A percentile compares a stretch with the other conserved stretches of the same genome.
These are phyloP conservation scores for Campylomormyrus tamandua DNA, from an alignment of 2,113 vertebrate genomes.

Conservation along the genomic window DNA sequence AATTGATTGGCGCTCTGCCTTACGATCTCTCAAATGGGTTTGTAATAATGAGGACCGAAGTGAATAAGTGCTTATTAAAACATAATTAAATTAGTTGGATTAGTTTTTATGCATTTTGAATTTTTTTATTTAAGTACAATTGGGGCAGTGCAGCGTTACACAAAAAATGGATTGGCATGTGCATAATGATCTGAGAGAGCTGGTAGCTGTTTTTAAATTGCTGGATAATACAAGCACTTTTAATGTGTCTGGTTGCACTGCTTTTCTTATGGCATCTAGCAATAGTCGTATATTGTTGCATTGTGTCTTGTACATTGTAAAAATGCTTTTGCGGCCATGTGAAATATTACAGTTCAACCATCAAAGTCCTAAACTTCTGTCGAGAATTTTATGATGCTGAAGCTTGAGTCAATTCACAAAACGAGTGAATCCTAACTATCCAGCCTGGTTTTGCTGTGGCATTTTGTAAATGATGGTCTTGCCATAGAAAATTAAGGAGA, in stretches of 20 bases:
- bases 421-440: background rate
- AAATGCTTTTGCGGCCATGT: background rate
- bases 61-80: background rate
- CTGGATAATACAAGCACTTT: background rate
- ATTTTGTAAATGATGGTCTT: conserved; percentile 28
- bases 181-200: background rate
- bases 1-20: background rate
- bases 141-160: background rate
- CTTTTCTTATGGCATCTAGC: background rate
- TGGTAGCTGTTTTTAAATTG: background rate
- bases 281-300: background rate
- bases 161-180: background rate
- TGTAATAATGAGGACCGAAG: background rate
- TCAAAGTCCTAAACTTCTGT: background rate
- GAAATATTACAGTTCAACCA: background rate
- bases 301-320: background rate
- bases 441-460: conserved; percentile 18
- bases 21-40: background rate
- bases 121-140: background rate
- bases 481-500: conserved; percentile 26
- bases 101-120: background rate
- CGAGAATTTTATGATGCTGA: conserved; percentile 1
- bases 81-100: background rate
- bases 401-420: background rate
- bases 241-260: background rate